phyloP scores from a whole-genome alignment of 1,140 invertebrate genomes.

The Drosophila truncata region DNA sequence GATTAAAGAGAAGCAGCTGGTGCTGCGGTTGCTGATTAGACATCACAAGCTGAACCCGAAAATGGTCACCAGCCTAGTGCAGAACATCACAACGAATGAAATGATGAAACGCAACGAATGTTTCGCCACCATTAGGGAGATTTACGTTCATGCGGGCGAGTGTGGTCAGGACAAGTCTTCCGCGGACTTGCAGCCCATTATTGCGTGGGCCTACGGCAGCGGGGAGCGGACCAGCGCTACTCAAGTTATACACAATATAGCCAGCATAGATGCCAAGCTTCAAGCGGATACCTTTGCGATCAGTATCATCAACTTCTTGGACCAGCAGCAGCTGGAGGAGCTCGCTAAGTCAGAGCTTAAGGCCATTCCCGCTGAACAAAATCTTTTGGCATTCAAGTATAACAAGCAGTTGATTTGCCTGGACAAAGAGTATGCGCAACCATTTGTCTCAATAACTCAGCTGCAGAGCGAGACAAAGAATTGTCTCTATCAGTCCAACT shows the following conservation, averaged over 20 bases:
- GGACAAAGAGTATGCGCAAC: slow-evolving; percentile 14
- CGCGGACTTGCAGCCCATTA: slow-evolving; percentile 48
- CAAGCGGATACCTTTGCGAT: slow-evolving; percentile 75
- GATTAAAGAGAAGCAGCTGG: slow-evolving; percentile 66
- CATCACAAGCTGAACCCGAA: slow-evolving; percentile 50
- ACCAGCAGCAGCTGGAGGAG: slow-evolving; percentile 52
- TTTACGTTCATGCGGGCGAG: slow-evolving; percentile 57
- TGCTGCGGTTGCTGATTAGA: slow-evolving; percentile 59
- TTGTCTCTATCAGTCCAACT: slow-evolving; percentile 70
- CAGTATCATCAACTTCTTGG: slow-evolving; percentile 78
- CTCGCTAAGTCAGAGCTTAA: background rate
- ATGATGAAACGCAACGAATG: slow-evolving; percentile 72
- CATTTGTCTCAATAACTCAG: background rate
- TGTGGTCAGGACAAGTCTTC: slow-evolving; percentile 67
- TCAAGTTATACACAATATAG: slow-evolving; percentile 72
- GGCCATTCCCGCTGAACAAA: background rate
- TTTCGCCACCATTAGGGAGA: slow-evolving; percentile 63
- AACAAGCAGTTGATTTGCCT: slow-evolving; percentile 68
- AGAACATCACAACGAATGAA: slow-evolving; percentile 63
- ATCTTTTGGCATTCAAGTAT: slow-evolving; percentile 67
- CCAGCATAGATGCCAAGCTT: slow-evolving; percentile 54
- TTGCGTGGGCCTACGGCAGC: slow-evolving; percentile 65
- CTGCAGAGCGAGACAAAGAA: slow-evolving; percentile 40
- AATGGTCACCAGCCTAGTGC: slow-evolving; percentile 49
- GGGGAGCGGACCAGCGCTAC: slow-evolving; percentile 50